phyloP scores from a whole-genome alignment of 2,888 invertebrate species.

The Aphodius sticticus region DNA sequence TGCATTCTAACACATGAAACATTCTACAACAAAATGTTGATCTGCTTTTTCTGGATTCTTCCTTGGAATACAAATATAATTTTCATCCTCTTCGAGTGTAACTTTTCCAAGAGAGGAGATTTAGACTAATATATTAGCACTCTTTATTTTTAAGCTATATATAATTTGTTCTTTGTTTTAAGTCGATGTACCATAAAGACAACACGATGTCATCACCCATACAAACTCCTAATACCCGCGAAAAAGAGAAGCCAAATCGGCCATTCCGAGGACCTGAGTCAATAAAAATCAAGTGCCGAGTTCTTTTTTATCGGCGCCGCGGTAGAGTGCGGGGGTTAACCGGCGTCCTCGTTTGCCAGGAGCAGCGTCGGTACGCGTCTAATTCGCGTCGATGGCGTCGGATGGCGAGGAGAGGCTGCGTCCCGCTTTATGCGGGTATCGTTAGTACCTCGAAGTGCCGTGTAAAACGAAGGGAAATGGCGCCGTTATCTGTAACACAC shows the following conservation, averaged over 20 bases:
- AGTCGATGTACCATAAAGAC: slow-evolving; percentile 4
- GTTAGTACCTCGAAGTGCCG: slow-evolving; percentile 49
- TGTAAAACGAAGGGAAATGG: slow-evolving; percentile 59
- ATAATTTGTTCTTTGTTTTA: background rate
- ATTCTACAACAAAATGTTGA: no score
- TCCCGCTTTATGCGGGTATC: slow-evolving; percentile 24
- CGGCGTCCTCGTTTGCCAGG: background rate
- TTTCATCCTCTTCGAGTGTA: no score
- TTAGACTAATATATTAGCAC: no score
- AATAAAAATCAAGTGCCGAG: slow-evolving; percentile 19
- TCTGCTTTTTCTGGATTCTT: no score
- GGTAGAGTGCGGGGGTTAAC: background rate
- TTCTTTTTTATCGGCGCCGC: slow-evolving; percentile 22
- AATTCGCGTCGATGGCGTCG: slow-evolving; percentile 21
- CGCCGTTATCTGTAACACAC: slow-evolving; percentile 58
- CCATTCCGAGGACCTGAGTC: slow-evolving; percentile 11
- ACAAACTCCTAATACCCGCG: slow-evolving; percentile 10
- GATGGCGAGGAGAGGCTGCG: slow-evolving; percentile 10
- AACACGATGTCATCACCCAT: slow-evolving; percentile 6
- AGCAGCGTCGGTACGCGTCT: slow-evolving; percentile 12
- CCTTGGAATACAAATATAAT: no score
- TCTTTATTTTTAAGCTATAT: background rate
- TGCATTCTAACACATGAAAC: no score
- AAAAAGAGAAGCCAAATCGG: slow-evolving; percentile 8
- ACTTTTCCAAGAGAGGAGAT: no score